Evolutionary conservation across 2,888 invertebrate species (phyloP).

Genomic region (Deroplatys truncata): DNA sequence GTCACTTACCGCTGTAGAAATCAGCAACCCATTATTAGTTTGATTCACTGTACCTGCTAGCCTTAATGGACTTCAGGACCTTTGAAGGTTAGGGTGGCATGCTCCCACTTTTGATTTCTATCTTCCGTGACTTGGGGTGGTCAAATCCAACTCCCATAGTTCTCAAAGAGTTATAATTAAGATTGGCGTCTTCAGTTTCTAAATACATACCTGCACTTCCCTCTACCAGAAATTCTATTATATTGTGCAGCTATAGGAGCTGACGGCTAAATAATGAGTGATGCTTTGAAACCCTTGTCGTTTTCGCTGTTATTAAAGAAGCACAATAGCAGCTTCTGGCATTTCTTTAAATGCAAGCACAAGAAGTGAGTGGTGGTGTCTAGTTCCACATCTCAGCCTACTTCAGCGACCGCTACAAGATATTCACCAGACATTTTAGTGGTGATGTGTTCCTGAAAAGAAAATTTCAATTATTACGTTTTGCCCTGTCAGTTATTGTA

Average conservation of each 20-base stretch:
- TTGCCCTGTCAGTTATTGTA: not conserved
- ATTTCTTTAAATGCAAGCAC: not conserved
- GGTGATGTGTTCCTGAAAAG: not conserved
- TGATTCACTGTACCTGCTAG: not conserved
- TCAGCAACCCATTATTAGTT: not conserved
- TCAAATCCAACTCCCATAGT: slow-evolving; percentile 6
- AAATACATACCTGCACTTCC: not conserved
- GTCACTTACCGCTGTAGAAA: not conserved
- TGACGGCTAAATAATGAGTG: slow-evolving; percentile 13
- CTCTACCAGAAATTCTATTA: slow-evolving; percentile 7
- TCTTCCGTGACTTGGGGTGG: slow-evolving; percentile 4
- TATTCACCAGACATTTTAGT: not conserved
- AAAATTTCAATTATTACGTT: not conserved
- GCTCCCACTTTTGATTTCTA: not conserved
- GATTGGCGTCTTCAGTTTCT: slow-evolving; percentile 24
- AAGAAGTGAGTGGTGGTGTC: not conserved
- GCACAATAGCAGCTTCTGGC: not conserved
- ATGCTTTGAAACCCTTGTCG: slow-evolving; percentile 8
- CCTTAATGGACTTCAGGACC: not conserved
- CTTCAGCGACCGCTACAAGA: not conserved
- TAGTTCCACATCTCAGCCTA: not conserved
- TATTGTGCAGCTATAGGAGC: not conserved
- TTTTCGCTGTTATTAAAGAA: slow-evolving; percentile 13
- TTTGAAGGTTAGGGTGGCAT: not conserved
- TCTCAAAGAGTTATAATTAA: slow-evolving; percentile 21